Evolutionary conservation across 2,888 invertebrate genomes (phyloP), one percentile per base, ranked within the genome.

Genomic region (Epiblema foenella): DNA sequence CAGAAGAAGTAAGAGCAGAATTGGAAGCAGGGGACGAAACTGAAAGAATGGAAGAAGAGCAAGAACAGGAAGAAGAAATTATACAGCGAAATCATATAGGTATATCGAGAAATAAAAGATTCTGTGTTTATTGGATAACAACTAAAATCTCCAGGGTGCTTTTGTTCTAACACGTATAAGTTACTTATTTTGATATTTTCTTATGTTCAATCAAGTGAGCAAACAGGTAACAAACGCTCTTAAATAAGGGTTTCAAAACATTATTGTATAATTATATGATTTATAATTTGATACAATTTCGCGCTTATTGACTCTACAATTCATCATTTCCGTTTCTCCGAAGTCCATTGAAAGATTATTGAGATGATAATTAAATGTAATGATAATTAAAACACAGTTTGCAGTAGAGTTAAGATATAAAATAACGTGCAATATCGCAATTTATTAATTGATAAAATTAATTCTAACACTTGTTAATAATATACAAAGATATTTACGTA

Each of bases 1-100:
- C 95, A 77, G 96, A 95, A 56, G 97, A 96, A 73, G 81, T 86
- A 72, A 94, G 94, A 69, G 89, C 84, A 77, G 93, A 89, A 79
- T 81, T 81, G 68, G 94, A 94, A 81, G 93, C 89, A 65, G 88
- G 87, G 74, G 85, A 85, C 51, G 84, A 81, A 5, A 89, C 83
- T 62, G 89, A 88, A 49, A 85, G 88, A 79, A 76, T 89, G 46
- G 91, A 91, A 59, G 90, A 92, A 69, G 90, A 91, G 79, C 90
- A 90, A 59, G 88, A 90, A 68, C 83, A 80, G 18, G 89, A 86
- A 58, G 91, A 80, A 20, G 89, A 89, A 56, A 87, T 85, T 81
- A 85, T 89, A 77, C 91, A 90, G 70, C 85, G 92, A 64, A 93
- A 93, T 74, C 91, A 93, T 78, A 92, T 92, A 85, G 93, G 93